Evolutionary conservation across 2,113 vertebrate species (phyloP).

Genomic region (Channa argus): DNA sequence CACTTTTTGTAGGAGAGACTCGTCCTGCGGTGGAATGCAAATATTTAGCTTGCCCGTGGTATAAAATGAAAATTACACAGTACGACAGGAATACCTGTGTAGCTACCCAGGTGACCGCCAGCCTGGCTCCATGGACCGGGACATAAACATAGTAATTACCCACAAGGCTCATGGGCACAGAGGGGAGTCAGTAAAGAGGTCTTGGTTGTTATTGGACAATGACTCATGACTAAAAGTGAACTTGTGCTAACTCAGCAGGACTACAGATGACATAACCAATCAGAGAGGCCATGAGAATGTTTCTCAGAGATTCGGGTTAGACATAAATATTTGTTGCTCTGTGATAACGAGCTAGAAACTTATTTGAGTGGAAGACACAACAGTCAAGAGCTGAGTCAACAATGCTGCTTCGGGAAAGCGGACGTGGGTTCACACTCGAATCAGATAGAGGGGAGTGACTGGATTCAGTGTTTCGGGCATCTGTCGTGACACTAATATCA

Average conservation of each 20-base stretch:
- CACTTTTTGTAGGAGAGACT: constrained; percentile 40
- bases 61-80: constrained; percentile 78
- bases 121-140: constrained; percentile 64
- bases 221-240: constrained; percentile 55
- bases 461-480: too few relatives aligned
- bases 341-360: constrained; percentile 58
- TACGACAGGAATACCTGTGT: constrained; percentile 71
- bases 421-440: constrained; percentile 23
- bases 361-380: constrained; percentile 62
- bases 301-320: constrained; percentile 60
- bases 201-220: constrained; percentile 51
- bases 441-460: too few relatives aligned
- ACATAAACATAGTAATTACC: constrained; percentile 78
- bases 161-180: constrained; percentile 49
- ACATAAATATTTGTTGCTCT: constrained; percentile 73
- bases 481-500: neutral
- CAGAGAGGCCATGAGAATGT: constrained; percentile 71
- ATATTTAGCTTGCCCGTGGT: constrained; percentile 74
- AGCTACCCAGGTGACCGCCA: constrained; percentile 80
- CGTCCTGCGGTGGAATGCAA: constrained; percentile 73
- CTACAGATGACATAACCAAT: constrained; percentile 47
- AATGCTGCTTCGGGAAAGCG: constrained; percentile 15
- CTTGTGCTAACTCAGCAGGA: constrained; percentile 14
- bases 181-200: constrained; percentile 25
- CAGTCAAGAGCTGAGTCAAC: constrained; percentile 47